Evolutionary conservation across 2,797 vertebrate species (phyloP), one percentile per base, ranked within the genome.

Genomic region (Bradypodion pumilum): DNA sequence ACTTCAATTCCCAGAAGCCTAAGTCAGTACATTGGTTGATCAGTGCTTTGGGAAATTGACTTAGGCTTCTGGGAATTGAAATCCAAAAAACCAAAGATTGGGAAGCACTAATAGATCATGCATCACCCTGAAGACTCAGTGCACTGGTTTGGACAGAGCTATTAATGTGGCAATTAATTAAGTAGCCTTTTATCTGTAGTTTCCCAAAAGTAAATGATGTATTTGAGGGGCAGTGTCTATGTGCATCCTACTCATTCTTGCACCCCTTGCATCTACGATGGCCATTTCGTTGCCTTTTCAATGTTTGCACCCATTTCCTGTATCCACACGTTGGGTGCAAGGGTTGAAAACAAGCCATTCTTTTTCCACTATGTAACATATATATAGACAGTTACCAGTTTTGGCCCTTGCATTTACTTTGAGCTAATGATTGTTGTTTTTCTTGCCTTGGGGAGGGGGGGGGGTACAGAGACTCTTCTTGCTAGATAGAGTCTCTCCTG

Each of bases 361-460:
- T 70, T 74, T 65, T 70, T 74, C 68, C 27, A 49, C 35, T 44
- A 27, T 74, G 76, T 68, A 82, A 68, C 49, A 60, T 29, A 63
- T 27, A 29, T 27, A 29, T 44, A 76, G 60, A 60, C 49, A 37
- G 40, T 44, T 69, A 35, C 25, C 63, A 66, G 49, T 37, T 49
- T 66, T 74, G 70, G 62, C 60, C 44, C 49, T 60, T 86, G 60
- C 70, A 60, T 74, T 73, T 79, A 68, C 37, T 78, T 82, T 74
- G 70, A 82, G 70, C 35, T 80, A n/a, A 80, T 46, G 40, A 42
- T 37, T 66, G 65, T 69, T 70, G 62, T 40, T 70, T 19, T 44
- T 42, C 15, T 21, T 40, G 32, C 70, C 56, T 29, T 42, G 27
- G 29, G 21, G 79, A 49, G 52, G 32, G 72, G 75, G 52, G 32